Evolutionary conservation across 2,888 invertebrate species (phyloP), one percentile per base, ranked within the genome.

Genomic region (Drosophila glabriapex): DNA sequence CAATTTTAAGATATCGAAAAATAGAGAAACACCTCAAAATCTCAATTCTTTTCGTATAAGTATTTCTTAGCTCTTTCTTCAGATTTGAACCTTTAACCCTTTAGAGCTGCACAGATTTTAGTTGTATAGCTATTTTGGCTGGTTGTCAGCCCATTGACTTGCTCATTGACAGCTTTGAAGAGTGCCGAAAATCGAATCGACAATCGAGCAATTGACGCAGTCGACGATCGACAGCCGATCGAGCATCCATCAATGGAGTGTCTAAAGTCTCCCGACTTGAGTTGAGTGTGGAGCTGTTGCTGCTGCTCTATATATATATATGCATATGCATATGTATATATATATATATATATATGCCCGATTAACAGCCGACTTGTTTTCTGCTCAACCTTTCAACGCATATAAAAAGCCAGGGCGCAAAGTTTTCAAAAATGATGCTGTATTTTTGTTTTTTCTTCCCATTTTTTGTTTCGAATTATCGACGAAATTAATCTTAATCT

Each of bases 401-500:
- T 76, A 52, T 76, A 52, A 72, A 78, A 78, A 71, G 68, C 28
- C 66, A 59, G 64, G 35, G 67, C 67, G 68, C 63, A 75, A 77
- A 69, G 71, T 82, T 72, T 80, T 80, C 59, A 33, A 53, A 80
- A 82, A 62, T 67, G 55, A 37, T 62, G 65, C 74, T 71, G 52
- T 76, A 75, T 66, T 76, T 31, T 75, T 29, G 22, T 76, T 69
- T 58, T 70, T 76, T 16, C 46, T 46, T 46, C 9, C 46, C 9
- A 46, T 46, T 46, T 46, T 28, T 16, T 67, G 39, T 53, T 59
- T 68, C 86, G 73, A 89, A 86, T 89, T 86, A 85, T 76, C 85
- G 83, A 61, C 69, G 73, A 85, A 88, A 86, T 86, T 87, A 86
- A 90, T 86, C 85, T 86, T 85, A 87, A 86, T 86, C 85, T 85